These are phyloP conservation scores for Chloromyia formosa DNA, from an alignment of 2,888 invertebrate genomes.

Conservation along the genomic window DNA sequence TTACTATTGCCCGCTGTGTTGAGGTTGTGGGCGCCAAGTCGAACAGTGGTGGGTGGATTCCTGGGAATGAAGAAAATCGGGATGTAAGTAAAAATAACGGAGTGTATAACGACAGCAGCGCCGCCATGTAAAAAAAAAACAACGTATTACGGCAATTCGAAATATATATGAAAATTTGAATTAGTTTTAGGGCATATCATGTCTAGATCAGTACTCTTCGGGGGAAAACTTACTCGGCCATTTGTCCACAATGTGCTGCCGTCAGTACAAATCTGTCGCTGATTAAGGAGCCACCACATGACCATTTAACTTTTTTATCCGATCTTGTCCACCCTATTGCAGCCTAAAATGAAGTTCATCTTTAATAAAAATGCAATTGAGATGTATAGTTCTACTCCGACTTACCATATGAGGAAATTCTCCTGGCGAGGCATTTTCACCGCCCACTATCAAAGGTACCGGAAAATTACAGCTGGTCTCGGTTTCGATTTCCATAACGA, in stretches of 20 bases:
- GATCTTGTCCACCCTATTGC: constrained; percentile 34
- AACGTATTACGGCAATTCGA: no score
- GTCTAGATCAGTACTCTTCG: no score
- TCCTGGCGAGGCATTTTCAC: constrained; percentile 6
- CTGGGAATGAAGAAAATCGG: constrained; percentile 58
- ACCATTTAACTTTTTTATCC: constrained; percentile 34
- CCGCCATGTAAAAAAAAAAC: no score
- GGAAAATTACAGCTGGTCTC: background rate
- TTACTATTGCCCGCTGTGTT: constrained; percentile 51
- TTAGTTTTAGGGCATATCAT: no score
- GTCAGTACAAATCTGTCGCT: constrained; percentile 67
- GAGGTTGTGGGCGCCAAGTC: constrained; percentile 67
- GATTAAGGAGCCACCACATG: constrained; percentile 54
- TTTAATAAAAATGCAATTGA: background rate
- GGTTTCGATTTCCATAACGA: background rate
- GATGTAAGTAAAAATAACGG: no score
- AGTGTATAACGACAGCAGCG: no score
- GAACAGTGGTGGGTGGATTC: constrained; percentile 65
- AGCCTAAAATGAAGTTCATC: constrained; percentile 47
- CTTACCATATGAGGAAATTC: constrained; percentile 45
- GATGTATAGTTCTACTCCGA: no score
- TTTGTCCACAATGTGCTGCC: constrained; percentile 67
- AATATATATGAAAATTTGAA: no score
- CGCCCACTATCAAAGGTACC: constrained; percentile 35
- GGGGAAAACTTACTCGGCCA: constrained; percentile 55